These are phyloP conservation scores for Dendrolimus kikuchii DNA, from an alignment of 1,140 invertebrate genomes.

Conservation along the genomic window DNA sequence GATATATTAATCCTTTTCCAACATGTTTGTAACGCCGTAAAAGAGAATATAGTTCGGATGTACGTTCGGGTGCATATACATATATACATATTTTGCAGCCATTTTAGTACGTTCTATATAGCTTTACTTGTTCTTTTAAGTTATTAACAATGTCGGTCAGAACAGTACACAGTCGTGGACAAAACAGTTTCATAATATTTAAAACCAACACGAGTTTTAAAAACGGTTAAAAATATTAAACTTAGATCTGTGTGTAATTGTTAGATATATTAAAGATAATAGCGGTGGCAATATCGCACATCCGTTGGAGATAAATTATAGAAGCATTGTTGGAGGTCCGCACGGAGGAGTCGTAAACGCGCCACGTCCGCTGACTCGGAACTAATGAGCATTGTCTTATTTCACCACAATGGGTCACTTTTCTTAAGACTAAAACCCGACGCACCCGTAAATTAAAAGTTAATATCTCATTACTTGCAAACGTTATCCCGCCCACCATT, in stretches of 20 bases:
- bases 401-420: slow-evolving; percentile 63
- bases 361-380: slow-evolving; percentile 44
- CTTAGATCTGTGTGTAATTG: background rate
- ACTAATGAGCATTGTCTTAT: slow-evolving; percentile 63
- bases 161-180: too few species aligned
- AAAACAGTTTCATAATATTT: too few species aligned
- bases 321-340: slow-evolving; percentile 45
- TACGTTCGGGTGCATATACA: too few species aligned
- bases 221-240: background rate
- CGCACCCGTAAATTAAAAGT: slow-evolving; percentile 60
- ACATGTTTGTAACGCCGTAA: too few species aligned
- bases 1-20: too few species aligned
- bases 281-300: slow-evolving; percentile 24
- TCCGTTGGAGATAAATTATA: slow-evolving; percentile 52
- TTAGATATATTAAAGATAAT: slow-evolving; percentile 11
- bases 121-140: too few species aligned
- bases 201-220: too few species aligned
- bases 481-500: slow-evolving; percentile 35
- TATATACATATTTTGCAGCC: too few species aligned
- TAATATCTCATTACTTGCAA: slow-evolving; percentile 64
- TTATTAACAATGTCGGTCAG: too few species aligned
- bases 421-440: slow-evolving; percentile 57
- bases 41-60: too few species aligned
- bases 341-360: slow-evolving; percentile 36
- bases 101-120: too few species aligned